These are phyloP conservation scores for Hydropotes inermis DNA, from an alignment of 2,113 vertebrate genomes.

Conservation along the genomic window DNA sequence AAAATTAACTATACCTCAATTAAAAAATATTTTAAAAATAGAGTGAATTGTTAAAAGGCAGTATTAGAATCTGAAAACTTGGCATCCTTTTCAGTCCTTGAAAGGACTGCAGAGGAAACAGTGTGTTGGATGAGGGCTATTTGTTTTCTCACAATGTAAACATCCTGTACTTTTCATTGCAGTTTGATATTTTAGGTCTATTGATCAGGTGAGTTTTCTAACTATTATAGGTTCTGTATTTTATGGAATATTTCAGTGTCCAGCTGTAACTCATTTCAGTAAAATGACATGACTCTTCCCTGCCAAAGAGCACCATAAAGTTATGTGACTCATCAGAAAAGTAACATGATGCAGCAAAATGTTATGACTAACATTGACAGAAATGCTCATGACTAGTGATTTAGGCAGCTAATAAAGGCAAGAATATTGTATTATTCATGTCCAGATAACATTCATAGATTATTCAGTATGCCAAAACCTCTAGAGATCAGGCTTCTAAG, in stretches of 20 bases:
- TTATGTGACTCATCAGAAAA: constrained; percentile 73
- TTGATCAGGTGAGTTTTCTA: constrained; percentile 51
- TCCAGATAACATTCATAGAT: constrained; percentile 49
- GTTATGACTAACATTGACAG: not conserved
- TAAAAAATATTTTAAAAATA: not conserved
- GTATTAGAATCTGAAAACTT: not conserved
- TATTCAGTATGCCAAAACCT: constrained; percentile 50
- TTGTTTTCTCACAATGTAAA: not conserved
- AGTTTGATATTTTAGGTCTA: constrained; percentile 49
- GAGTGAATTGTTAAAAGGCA: not conserved
- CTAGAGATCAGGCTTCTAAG: constrained; percentile 32
- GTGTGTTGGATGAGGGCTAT: rapidly evolving
- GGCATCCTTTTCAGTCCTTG: not conserved
- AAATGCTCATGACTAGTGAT: constrained; percentile 40
- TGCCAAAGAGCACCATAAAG: constrained; percentile 19
- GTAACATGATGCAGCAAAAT: constrained; percentile 62
- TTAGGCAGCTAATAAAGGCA: constrained; percentile 60
- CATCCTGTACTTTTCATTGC: not conserved
- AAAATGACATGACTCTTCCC: constrained; percentile 41
- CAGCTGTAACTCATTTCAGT: constrained; percentile 30
- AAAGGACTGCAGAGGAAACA: not conserved
- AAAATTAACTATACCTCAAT: not conserved
- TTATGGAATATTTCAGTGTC: constrained; percentile 33
- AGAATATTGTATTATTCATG: constrained; percentile 64
- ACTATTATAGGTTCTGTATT: constrained; percentile 20